A percentile compares a stretch with the other conserved stretches of the same genome.
Conservation (phyloP, 2,888 invertebrate species). For the Ormyrus nitidulus region DNA sequence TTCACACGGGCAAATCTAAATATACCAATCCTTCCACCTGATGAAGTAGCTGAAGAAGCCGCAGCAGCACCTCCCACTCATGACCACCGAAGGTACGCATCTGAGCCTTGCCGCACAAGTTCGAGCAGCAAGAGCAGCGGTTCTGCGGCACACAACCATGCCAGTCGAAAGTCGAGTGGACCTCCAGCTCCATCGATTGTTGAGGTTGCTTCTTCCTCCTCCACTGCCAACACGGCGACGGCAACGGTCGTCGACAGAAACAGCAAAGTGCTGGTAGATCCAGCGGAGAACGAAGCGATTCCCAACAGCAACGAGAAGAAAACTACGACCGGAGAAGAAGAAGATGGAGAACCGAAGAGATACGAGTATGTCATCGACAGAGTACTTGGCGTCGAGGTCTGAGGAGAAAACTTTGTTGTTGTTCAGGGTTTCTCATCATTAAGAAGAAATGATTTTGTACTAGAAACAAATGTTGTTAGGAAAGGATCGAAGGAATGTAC, state of each 20-base stretch:
- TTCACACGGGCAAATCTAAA: constrained; percentile 89
- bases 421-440: no score
- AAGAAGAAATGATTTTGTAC: no score
- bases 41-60: constrained; percentile 73
- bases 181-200: constrained; percentile 7
- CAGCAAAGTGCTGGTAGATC: constrained; percentile 62
- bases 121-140: constrained; percentile 2
- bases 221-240: background rate
- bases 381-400: constrained; percentile 90
- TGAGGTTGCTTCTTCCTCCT: background rate
- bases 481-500: background rate
- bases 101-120: constrained; percentile 65
- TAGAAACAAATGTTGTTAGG: background rate
- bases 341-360: constrained; percentile 77
- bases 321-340: constrained; percentile 37
- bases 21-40: constrained; percentile 85
- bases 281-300: constrained; percentile 68
- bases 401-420: constrained; percentile 64
- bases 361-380: constrained; percentile 90
- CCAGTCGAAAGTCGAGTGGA: constrained; percentile 46
- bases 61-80: constrained; percentile 58
- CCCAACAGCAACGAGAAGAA: constrained; percentile 42
- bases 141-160: constrained; percentile 25
- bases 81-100: constrained; percentile 67
- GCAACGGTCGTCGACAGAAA: constrained; percentile 1